Percentiles rank a stretch among this genome's conserved stretches.
Evolutionary conservation across 1,140 invertebrate species (phyloP).

Genomic region (Triops longicaudatus): DNA sequence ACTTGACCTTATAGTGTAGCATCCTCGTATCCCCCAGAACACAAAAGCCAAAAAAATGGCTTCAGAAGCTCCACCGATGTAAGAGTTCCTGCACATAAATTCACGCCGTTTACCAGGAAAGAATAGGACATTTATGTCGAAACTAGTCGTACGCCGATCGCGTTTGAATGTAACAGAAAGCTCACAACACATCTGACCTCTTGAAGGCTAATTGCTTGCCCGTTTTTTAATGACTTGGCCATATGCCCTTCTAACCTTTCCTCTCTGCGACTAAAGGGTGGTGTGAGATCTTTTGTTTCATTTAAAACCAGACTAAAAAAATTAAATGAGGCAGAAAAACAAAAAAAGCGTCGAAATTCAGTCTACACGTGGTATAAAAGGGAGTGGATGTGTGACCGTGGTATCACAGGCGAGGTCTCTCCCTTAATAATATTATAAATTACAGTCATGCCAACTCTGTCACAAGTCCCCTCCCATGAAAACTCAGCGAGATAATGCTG

Average conservation of each 20-base stretch:
- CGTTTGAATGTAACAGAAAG: neutral
- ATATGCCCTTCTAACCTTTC: slow-evolving; percentile 11
- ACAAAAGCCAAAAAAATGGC: neutral
- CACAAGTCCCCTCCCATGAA: slow-evolving; percentile 3
- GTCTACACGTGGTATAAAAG: neutral
- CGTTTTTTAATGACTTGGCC: slow-evolving; percentile 8
- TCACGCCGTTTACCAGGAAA: neutral
- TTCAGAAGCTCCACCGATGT: neutral
- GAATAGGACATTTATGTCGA: neutral
- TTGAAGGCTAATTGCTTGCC: neutral
- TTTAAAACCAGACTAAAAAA: neutral
- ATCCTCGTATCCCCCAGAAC: neutral
- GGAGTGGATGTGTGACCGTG: neutral
- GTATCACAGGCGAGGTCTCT: neutral
- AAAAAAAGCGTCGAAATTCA: neutral
- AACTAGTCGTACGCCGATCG: neutral
- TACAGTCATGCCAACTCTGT: neutral
- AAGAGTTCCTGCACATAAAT: neutral
- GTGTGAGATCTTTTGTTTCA: neutral
- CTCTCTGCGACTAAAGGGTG: neutral
- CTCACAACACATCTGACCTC: neutral
- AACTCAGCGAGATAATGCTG: neutral
- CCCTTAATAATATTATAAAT: neutral
- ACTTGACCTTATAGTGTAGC: neutral
- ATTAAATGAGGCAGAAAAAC: neutral